Evolutionary conservation across 1,140 invertebrate species (phyloP), one percentile per base, ranked within the genome.

Genomic region (Bombus turneri): DNA sequence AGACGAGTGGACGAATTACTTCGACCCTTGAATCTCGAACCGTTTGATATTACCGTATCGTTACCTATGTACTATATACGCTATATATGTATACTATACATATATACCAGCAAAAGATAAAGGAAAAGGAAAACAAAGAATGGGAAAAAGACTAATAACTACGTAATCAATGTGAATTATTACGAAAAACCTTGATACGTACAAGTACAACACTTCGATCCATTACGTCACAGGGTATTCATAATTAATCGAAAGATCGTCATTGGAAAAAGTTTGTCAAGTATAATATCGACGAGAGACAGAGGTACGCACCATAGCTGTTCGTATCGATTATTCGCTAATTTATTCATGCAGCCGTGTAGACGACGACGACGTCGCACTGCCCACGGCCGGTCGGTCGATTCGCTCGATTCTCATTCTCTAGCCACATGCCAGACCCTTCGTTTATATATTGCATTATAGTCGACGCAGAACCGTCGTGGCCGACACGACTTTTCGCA

Each of bases 251-350:
- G 34, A 31, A 31, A 10, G 25, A 22, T 15, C 0, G 1, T 22
- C 1, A 18, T 18, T 10, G 3, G 6, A 37, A 15, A 68, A 83
- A 34, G 18, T 25, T 43, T 28, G n/a, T 53, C 41, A 41, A 18
- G 37, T 28, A 18, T 34, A 37, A 78, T 62, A 78, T 25, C 5
- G 12, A 75, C 69, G 43, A 59, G 71, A 34, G 71, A 34, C 41
- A 39, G 31, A 71, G 22, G 41, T 62, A 90, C 76, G 88, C 83
- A 90, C 66, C 41, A n/a, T 71, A 37, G 72, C n/a, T 64, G 78
- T 80, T 57, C 41, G 34, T 91, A 92, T 92, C 91, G 91, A 92
- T 92, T 92, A 86, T 92, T 90, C 75, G 90, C 41, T 92, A 92
- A 92, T 92, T 92, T 92, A 92, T 92, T 92, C 91, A 92, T 92